These are phyloP conservation scores for Coregonus suidteri DNA, from an alignment of 2,797 vertebrate genomes.

Conservation along the genomic window DNA sequence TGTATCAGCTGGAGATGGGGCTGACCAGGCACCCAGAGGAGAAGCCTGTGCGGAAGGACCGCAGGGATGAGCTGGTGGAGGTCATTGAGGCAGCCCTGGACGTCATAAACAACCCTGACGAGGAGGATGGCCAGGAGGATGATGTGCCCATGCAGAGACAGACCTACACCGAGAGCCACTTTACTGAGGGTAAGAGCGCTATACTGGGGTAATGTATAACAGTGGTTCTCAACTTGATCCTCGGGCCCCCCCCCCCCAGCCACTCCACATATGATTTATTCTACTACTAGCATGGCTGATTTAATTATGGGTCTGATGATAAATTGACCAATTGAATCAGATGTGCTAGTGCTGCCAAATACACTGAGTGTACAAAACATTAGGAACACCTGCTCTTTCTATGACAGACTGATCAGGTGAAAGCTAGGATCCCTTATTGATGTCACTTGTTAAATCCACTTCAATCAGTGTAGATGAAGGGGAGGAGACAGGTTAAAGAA, in stretches of 20 bases:
- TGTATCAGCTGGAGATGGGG: constrained; percentile 99
- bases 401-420: no score
- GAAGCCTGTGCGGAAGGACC: constrained; percentile 95
- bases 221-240: no score
- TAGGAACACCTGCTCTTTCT: no score
- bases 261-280: no score
- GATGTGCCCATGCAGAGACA: constrained; percentile 86
- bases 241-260: no score
- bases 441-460: no score
- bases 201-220: no score
- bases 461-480: no score
- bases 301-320: background rate
- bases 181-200: constrained; percentile 84
- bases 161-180: constrained; percentile 89
- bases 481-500: no score
- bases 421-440: no score
- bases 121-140: constrained; percentile 92
- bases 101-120: constrained; percentile 96
- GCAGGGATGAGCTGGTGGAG: constrained; percentile 93
- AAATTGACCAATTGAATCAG: background rate
- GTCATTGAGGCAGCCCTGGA: constrained; percentile 95
- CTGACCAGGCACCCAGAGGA: constrained; percentile 97
- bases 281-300: background rate
- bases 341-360: background rate
- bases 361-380: no score